Base-by-base conservation (phyloP, 2,888 invertebrate genomes). In the Hirtodrosophila trivittata region DNA sequence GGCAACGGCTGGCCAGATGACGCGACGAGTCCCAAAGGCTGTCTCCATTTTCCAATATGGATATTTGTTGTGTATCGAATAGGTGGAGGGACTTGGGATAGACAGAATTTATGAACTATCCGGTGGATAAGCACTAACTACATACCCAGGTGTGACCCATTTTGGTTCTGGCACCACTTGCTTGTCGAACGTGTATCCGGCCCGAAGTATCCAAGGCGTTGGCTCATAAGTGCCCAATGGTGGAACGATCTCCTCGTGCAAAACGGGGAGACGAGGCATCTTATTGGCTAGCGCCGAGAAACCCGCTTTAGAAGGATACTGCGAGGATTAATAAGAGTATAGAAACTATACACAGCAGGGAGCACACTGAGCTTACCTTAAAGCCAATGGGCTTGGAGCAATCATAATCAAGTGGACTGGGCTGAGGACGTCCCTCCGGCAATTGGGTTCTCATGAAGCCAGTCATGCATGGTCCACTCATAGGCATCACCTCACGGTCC, bases 381-480 rank as follows among this genome's bases (percentile, higher is more conserved):
- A 86, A 86, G 0, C 85, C 68, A 25, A 89, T 50, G 0, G 68
- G 55, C 35, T 64, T 56, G 1, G 45, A 37, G 1, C 62, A 43
- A 35, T 73, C 59, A 42, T 89, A 87, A 3, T 82, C 68, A 14
- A 68, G 66, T 6, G 91, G 90, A 37, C 89, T 87, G 1, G 88
- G 89, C 47, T 54, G 55, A 1, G 58, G 73, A 0, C 67, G 69
- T 1, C 58, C 46, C 47, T 92, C 91, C 0, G 77, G 80, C 3
- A 87, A 80, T 0, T 86, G 73, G 4, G 91, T 85, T 21, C 92
- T 89, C 92, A 93, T 93, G 65, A 92, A 92, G 0, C 92, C 89
- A 45, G 90, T 91, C 69, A 92, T 45, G 2, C 69, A 67, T 4
- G 92, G 91, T 0, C 92, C 92, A 9, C 78, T 83, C 0, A 75